Evolutionary conservation across 2,797 vertebrate genomes (phyloP).

Genomic region (Ataeniobius toweri): DNA sequence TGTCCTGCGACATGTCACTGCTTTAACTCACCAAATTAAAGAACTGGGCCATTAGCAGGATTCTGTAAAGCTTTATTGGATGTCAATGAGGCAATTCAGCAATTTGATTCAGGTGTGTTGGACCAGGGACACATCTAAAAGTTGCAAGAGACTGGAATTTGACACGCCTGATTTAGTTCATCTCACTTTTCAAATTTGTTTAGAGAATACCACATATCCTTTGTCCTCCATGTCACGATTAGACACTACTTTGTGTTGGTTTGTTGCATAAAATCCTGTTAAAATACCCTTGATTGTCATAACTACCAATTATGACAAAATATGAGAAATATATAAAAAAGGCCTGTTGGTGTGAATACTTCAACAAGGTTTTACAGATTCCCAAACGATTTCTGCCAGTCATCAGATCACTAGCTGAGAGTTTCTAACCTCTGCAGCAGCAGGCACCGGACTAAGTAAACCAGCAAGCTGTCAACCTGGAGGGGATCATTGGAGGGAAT

Average conservation of each 20-base stretch:
- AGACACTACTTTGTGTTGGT: background rate
- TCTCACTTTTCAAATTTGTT: too few relatives aligned
- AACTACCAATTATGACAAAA: background rate
- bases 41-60: background rate
- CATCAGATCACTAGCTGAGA: slow-evolving; percentile 49
- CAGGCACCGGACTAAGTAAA: slow-evolving; percentile 73
- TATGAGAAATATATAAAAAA: background rate
- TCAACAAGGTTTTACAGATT: slow-evolving; percentile 19
- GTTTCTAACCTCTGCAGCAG: slow-evolving; percentile 52
- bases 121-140: background rate
- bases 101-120: background rate
- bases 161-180: background rate
- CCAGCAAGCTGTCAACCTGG: slow-evolving; percentile 53
- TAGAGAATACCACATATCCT: background rate
- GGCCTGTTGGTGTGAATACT: background rate
- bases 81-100: too few relatives aligned
- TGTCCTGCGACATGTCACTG: background rate
- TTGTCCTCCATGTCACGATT: background rate
- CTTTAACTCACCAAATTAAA: background rate
- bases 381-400: slow-evolving; percentile 59
- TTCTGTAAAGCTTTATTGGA: background rate
- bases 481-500: slow-evolving; percentile 54
- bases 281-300: too few relatives aligned
- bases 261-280: background rate
- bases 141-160: background rate